phyloP scores from a whole-genome alignment of 2,113 vertebrate species.

The Alethe diademata region DNA sequence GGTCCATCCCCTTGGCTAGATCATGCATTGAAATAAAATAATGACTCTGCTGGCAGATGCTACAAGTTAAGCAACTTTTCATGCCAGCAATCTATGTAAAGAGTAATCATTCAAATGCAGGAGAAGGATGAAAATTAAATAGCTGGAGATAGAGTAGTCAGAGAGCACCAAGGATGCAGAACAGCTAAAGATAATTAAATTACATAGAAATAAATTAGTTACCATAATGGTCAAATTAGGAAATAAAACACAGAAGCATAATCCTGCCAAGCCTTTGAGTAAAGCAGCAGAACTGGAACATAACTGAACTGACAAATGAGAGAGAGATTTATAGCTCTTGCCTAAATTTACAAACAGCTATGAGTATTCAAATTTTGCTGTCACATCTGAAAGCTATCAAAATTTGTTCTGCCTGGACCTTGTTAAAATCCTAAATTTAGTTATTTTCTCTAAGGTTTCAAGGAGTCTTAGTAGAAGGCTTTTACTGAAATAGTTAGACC shows the following conservation, averaged over 20 bases:
- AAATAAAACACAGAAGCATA: constrained; percentile 25
- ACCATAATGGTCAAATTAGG: constrained; percentile 44
- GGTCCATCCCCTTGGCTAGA: background rate
- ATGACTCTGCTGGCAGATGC: background rate
- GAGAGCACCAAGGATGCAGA: constrained; percentile 34
- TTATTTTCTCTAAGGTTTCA: background rate
- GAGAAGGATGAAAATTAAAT: constrained; percentile 16
- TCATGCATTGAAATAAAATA: background rate
- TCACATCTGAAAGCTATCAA: background rate
- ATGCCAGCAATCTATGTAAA: background rate
- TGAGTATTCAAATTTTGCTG: background rate
- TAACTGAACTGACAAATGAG: constrained; percentile 31
- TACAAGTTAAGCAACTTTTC: background rate
- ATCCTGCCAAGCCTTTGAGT: constrained; percentile 33
- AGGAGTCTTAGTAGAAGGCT: background rate
- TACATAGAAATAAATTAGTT: constrained; percentile 57
- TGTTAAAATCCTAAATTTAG: background rate
- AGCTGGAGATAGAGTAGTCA: background rate
- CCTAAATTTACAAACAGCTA: background rate
- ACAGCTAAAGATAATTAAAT: constrained; percentile 56
- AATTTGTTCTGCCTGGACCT: background rate
- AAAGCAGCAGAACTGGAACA: constrained; percentile 9
- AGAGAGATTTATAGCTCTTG: constrained; percentile 6
- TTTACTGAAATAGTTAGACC: background rate
- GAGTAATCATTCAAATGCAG: constrained; percentile 5